Conservation (phyloP, 1,140 invertebrate genomes). For the Zaprionus gabonicus region DNA sequence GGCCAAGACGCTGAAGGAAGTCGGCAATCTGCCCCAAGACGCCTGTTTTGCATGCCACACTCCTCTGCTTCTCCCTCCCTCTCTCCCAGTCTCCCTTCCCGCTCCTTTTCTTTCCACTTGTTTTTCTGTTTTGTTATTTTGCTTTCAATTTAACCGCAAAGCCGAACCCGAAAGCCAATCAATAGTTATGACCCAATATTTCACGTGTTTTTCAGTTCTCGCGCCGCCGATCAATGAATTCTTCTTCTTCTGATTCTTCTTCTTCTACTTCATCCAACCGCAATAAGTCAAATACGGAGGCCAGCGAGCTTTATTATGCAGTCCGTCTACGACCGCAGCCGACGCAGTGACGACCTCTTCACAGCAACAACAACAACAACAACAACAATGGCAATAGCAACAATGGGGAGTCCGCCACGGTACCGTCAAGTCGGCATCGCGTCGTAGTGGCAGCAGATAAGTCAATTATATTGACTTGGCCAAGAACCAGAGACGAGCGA, state of each 20-base stretch:
- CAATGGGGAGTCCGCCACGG: conserved; percentile 8
- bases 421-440: conserved; percentile 33
- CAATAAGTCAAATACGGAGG: conserved; percentile 80
- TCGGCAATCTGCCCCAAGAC: conserved; percentile 6
- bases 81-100: too few relatives aligned
- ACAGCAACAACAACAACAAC: conserved; percentile 19
- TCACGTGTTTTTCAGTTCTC: conserved; percentile 69
- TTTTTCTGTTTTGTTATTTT: conserved; percentile 36
- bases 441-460: conserved; percentile 58
- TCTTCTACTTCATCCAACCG: conserved; percentile 50
- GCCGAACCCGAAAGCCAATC: conserved; percentile 50
- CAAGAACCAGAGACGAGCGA: conserved; percentile 51
- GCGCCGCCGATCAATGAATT: conserved; percentile 65
- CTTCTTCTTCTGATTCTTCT: conserved; percentile 7
- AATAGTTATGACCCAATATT: conserved; percentile 80
- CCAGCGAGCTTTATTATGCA: conserved; percentile 77
- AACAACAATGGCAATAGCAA: conserved; percentile 14
- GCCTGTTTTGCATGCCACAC: conserved; percentile 59
- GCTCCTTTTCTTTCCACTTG: neutral
- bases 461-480: conserved; percentile 80
- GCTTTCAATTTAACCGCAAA: conserved; percentile 73
- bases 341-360: conserved; percentile 32
- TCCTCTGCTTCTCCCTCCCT: too few relatives aligned
- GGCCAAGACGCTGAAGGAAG: conserved; percentile 16
- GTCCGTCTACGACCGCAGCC: conserved; percentile 53